A percentile compares a stretch with the other conserved stretches of the same genome.
These are phyloP conservation scores for Chlamydotis undulata DNA, from an alignment of 2,113 vertebrate genomes.

Conservation along the genomic window DNA sequence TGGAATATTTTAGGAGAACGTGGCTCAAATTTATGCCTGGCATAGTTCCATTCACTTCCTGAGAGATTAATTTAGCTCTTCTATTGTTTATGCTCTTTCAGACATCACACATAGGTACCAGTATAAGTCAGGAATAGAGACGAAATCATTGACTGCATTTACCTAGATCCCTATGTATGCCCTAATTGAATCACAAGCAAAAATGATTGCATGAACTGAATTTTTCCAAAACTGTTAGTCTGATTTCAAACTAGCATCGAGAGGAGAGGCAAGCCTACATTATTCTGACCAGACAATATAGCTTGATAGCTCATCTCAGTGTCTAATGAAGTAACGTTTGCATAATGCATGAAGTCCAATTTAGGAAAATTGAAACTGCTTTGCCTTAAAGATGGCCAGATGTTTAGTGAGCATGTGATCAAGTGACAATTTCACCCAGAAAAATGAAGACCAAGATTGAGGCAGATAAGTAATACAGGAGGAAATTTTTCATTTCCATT, in stretches of 20 bases:
- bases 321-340: slow-evolving; percentile 38
- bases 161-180: neutral
- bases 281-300: slow-evolving; percentile 67
- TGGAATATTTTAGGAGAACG: slow-evolving; percentile 19
- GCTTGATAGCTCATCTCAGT: slow-evolving; percentile 47
- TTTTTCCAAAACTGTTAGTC: slow-evolving; percentile 21
- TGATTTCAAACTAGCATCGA: slow-evolving; percentile 44
- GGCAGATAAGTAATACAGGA: neutral
- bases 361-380: slow-evolving; percentile 51
- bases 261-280: neutral
- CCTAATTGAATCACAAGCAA: slow-evolving; percentile 53
- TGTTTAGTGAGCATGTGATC: slow-evolving; percentile 11
- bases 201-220: slow-evolving; percentile 50
- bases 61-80: slow-evolving; percentile 37
- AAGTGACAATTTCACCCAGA: neutral
- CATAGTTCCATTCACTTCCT: neutral
- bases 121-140: neutral
- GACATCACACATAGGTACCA: neutral
- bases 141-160: slow-evolving; percentile 21
- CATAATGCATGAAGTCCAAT: slow-evolving; percentile 47
- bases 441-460: neutral
- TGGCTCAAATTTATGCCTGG: slow-evolving; percentile 2
- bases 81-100: slow-evolving; percentile 8
- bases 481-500: slow-evolving; percentile 1
- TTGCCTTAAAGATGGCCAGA: slow-evolving; percentile 44